Percentiles rank a stretch among this genome's conserved stretches.
These are phyloP conservation scores for Melanotaenia nigrans DNA, from an alignment of 2,797 vertebrate genomes.

Conservation along the genomic window DNA sequence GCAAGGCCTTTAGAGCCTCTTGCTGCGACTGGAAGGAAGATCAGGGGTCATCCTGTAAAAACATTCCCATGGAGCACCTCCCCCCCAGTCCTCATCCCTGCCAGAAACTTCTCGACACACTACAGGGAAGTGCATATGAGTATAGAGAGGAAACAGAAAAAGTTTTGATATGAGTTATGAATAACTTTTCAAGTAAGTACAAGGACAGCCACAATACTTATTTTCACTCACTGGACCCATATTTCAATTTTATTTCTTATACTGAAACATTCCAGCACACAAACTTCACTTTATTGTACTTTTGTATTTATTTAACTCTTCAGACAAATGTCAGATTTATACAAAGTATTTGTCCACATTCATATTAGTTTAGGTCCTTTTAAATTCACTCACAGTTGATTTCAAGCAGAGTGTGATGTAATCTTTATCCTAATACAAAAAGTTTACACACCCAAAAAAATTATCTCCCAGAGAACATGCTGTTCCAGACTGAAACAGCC, in stretches of 20 bases:
- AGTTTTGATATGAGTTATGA: conserved; percentile 24
- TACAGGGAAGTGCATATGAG: conserved; percentile 46
- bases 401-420: background rate
- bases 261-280: conserved; percentile 1
- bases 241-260: background rate
- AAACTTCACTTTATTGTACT: background rate
- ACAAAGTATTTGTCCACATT: background rate
- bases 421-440: background rate
- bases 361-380: background rate
- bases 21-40: conserved; percentile 82
- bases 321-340: background rate
- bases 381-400: too few relatives aligned
- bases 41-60: conserved; percentile 85
- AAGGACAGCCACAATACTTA: conserved; percentile 12
- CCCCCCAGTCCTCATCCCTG: conserved; percentile 68
- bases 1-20: conserved; percentile 67
- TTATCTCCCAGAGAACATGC: background rate
- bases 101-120: conserved; percentile 75
- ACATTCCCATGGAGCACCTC: conserved; percentile 84
- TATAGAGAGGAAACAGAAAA: conserved; percentile 30
- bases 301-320: background rate
- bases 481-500: background rate
- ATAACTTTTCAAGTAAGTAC: conserved; percentile 31
- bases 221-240: conserved; percentile 18
- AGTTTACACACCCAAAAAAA: background rate